Base-by-base conservation (phyloP, 2,797 vertebrate species). In the Orestias chungarensis region DNA sequence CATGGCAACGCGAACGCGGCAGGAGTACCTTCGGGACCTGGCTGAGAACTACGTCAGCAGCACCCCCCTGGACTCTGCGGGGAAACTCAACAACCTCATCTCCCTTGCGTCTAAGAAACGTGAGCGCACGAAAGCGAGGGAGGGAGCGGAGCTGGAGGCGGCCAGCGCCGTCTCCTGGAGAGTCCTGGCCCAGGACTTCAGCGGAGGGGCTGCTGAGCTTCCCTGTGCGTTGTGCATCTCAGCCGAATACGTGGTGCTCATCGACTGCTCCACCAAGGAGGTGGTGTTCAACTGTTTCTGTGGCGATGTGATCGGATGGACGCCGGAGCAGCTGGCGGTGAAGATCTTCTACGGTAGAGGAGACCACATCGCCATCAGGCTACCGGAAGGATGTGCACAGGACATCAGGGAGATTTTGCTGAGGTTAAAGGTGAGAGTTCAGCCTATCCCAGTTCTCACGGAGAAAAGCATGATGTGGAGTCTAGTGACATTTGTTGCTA, bases 271-370 rank as follows among this genome's bases (percentile, higher is more conserved):
- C 17, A 95, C 95, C 78, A 98, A 98, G 87, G 96, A 97, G 46
- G 96, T 98, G 61, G 97, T 97, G 4, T 99, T 99, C 62, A 96
- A 98, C 78, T 98, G 97, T 80, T 97, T 96, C 87, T 97, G 96
- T 1, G 94, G 93, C 0, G 97, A 99, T 0, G 96, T 99, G 70
- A 97, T 99, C 0, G 97, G 97, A 11, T 99, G 97, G 97, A 96
- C 94, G 0, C 94, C 95, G 0, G 97, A 98, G 47, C 82, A 92
- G 0, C 76, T 93, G 18, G 75, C 94, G 0, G 55, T 99, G n/a
- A 97, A 96, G 87, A 90, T 98, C 66, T 99, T 96, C 85, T 96
- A 97, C 0, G 96, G 97, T 0, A 89, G 95, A 12, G 97, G 97
- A 10, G 97, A 99, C 83, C 95, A 97, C 76, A 92, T 99, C 15